These are phyloP conservation scores for Holothuria scabra DNA, from an alignment of 53 echinoderm and acorn worm genomes.

Conservation along the genomic window DNA sequence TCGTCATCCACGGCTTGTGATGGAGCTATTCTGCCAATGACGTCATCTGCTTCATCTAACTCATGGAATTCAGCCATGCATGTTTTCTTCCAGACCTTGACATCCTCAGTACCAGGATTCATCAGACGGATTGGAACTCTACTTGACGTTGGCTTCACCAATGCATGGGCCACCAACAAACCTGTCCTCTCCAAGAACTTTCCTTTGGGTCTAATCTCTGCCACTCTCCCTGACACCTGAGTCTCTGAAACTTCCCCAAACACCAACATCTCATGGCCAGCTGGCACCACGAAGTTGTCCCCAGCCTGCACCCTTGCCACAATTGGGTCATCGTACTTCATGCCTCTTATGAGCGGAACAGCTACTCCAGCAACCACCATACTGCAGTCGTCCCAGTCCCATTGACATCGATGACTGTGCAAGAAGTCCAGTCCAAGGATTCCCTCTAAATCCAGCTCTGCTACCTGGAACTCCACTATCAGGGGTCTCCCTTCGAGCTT, in stretches of 20 bases:
- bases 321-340: constrained; percentile 3
- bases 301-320: constrained; percentile 27
- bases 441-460: no score
- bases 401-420: no score
- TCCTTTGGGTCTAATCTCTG: no score
- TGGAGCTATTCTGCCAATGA: neutral
- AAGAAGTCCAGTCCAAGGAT: no score
- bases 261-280: no score
- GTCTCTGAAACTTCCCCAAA: neutral
- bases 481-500: no score
- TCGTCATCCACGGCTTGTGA: neutral
- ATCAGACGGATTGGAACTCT: neutral
- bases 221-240: no score
- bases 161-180: neutral
- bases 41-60: neutral
- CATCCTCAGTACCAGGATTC: neutral
- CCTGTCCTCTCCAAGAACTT: neutral
- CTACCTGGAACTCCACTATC: no score
- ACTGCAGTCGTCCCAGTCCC: no score
- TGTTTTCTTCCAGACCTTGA: neutral
- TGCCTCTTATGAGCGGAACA: constrained; percentile 30
- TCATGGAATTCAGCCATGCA: neutral
- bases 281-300: constrained; percentile 8
- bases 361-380: neutral
- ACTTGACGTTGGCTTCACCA: neutral